A percentile compares a stretch with the other conserved stretches of the same genome.
These are phyloP conservation scores for Liopterus haemorrhoidalis DNA, from an alignment of 2,888 invertebrate species.

Conservation along the genomic window DNA sequence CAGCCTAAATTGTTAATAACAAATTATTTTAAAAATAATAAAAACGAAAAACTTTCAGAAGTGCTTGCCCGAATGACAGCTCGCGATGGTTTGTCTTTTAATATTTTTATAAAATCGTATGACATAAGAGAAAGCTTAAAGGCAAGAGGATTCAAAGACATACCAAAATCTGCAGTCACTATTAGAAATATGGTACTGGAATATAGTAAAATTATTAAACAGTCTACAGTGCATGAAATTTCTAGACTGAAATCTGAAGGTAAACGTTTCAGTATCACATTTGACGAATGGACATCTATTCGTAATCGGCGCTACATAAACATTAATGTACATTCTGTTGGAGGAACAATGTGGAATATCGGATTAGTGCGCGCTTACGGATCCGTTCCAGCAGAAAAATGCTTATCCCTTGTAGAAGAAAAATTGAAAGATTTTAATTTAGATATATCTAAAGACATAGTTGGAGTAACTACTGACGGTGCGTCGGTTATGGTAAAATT, in stretches of 20 bases:
- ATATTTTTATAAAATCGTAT: constrained; percentile 14
- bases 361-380: constrained; percentile 19
- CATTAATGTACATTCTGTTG: constrained; percentile 18
- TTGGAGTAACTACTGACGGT: constrained; percentile 19
- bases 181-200: constrained; percentile 17
- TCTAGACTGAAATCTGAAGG: constrained; percentile 22
- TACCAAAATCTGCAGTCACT: constrained; percentile 18
- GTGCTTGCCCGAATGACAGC: constrained; percentile 13
- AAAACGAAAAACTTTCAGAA: constrained; percentile 6
- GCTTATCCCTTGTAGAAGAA: constrained; percentile 15
- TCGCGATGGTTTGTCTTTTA: constrained; percentile 19
- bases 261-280: constrained; percentile 23
- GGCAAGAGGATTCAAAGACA: constrained; percentile 18
- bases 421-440: constrained; percentile 12
- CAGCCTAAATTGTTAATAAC: too few relatives aligned
- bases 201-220: constrained; percentile 18
- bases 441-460: constrained; percentile 20
- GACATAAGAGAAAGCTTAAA: constrained; percentile 8
- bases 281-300: constrained; percentile 24
- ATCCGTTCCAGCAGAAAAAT: constrained; percentile 19
- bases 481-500: constrained; percentile 12
- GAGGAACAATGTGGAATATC: constrained; percentile 20
- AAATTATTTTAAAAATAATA: constrained; percentile 20
- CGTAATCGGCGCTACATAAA: constrained; percentile 22
- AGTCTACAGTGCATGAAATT: constrained; percentile 18